A percentile compares a stretch with the other conserved stretches of the same genome.
Evolutionary conservation across 2,888 invertebrate species (phyloP).

Genomic region (Pycnomerus fuliginosus): DNA sequence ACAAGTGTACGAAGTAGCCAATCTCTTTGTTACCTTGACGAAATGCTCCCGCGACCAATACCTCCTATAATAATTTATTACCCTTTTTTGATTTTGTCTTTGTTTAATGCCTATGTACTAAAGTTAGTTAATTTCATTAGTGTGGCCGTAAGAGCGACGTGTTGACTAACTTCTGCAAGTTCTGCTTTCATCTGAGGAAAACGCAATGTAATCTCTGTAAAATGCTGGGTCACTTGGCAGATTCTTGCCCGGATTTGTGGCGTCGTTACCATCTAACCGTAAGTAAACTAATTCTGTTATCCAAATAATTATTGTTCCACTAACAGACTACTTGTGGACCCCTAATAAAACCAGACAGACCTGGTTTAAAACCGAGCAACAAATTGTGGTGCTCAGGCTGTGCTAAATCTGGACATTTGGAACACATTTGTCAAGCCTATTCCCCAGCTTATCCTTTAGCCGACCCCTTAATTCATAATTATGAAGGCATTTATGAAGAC

Average conservation of each 20-base stretch:
- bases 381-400: constrained; percentile 53
- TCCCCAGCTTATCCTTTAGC: constrained; percentile 33
- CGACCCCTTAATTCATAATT: constrained; percentile 34
- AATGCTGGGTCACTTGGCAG: constrained; percentile 61
- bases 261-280: constrained; percentile 74
- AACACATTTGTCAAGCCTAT: constrained; percentile 38
- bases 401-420: constrained; percentile 50
- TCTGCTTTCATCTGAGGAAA: constrained; percentile 58
- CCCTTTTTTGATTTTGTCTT: neutral
- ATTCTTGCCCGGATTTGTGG: constrained; percentile 73
- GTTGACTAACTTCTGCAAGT: constrained; percentile 61
- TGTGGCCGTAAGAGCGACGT: constrained; percentile 58
- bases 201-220: constrained; percentile 62
- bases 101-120: neutral
- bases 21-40: no score
- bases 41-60: no score
- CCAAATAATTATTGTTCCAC: neutral
- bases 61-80: no score
- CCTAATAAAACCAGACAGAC: constrained; percentile 32
- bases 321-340: constrained; percentile 37
- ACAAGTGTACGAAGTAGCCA: no score
- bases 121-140: no score
- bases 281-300: no score
- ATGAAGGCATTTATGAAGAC: constrained; percentile 12
- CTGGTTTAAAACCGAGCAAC: constrained; percentile 39